Evolutionary conservation across 1,140 invertebrate species (phyloP).

Genomic region (Halictus rubicundus): DNA sequence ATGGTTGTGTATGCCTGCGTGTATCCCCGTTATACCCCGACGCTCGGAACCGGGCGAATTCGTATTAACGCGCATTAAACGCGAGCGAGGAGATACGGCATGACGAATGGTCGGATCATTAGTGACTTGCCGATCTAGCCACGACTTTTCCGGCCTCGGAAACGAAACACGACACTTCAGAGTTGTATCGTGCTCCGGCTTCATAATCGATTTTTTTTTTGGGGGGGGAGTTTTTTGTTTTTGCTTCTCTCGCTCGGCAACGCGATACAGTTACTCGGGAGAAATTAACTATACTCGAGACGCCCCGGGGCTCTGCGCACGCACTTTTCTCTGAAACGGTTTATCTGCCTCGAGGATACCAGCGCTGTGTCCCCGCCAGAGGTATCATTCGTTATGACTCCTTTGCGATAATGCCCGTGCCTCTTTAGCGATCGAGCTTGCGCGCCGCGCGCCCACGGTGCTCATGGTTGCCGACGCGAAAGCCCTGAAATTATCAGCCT

Average conservation of each 20-base stretch:
- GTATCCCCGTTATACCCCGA: neutral
- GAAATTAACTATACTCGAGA: neutral
- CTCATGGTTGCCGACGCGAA: no score
- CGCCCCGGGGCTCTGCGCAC: neutral
- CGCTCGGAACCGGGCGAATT: neutral
- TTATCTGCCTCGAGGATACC: no score
- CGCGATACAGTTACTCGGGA: slow-evolving; percentile 4
- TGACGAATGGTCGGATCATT: slow-evolving; percentile 41
- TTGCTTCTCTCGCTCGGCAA: neutral
- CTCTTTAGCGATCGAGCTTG: no score
- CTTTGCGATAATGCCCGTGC: no score
- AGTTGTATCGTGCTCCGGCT: neutral
- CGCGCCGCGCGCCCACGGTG: no score
- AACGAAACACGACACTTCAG: neutral
- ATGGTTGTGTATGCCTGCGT: neutral
- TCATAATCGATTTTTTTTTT: neutral
- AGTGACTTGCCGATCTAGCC: slow-evolving; percentile 44
- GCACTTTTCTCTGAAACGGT: no score
- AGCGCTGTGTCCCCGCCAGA: neutral
- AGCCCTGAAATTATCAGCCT: no score
- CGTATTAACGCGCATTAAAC: slow-evolving; percentile 25
- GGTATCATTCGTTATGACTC: neutral
- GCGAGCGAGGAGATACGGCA: slow-evolving; percentile 14
- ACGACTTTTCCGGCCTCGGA: neutral
- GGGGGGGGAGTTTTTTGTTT: no score